Evolutionary conservation across 2,113 vertebrate genomes (phyloP), one percentile per base, ranked within the genome.

Genomic region (Shinisaurus crocodilurus): DNA sequence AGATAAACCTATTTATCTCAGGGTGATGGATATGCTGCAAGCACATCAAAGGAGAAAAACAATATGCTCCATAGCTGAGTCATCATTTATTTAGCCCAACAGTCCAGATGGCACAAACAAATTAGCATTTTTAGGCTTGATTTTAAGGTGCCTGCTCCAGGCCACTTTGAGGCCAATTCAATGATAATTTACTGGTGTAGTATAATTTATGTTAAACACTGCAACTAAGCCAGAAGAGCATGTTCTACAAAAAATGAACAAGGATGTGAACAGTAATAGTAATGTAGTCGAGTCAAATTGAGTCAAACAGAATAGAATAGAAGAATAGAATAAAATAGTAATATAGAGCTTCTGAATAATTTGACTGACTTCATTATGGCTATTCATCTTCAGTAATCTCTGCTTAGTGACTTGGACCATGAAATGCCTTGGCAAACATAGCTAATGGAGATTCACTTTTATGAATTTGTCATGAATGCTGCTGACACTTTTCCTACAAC

Each of bases 401-500:
- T 70, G n/a, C 15, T 85, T 83, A 90, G 74, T 57, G 65, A 43
- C 13, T 50, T 29, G 34, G 63, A 23, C n/a, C 63, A 70, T 79
- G 69, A 69, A 77, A 54, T 67, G 16, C 48, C 27, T 90, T 79
- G 48, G 40, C 89, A 85, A 77, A 40, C 63, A 57, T n/a, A 37
- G 32, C 63, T 81, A n/a, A 86, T 60, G n/a, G 67, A 74, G 27
- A 57, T 60, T 82, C 10, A 57, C 27, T 65, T 77, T 76, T 89
- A 89, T 40, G 72, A 89, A 40, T 85, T 85, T 37, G n/a, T 79
- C 63, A 85, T 57, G 60, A 90, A 43, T 34, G 75, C 40, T 77
- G 72, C 40, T 77, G 72, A 67, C 82, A 77, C 23, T 70, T 80
- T 34, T 72, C 16, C 72, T 79, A 48, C 34, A 57, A 25, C 10